Evolutionary conservation across 1,140 invertebrate species (phyloP).

Genomic region (Cotesia glomerata): DNA sequence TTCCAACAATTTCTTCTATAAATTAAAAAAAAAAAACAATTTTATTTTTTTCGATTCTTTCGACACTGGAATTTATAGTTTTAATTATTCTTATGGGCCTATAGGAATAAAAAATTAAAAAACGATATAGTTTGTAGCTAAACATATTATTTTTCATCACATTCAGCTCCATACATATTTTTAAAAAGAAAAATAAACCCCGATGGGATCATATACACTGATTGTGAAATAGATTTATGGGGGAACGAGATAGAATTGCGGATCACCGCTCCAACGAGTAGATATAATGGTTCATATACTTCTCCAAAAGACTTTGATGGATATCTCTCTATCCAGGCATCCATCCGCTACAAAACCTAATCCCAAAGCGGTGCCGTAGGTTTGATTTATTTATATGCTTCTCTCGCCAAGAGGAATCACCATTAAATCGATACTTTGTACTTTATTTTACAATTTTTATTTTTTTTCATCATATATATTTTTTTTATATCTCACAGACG

Average conservation of each 20-base stretch:
- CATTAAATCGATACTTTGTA: constrained; percentile 22
- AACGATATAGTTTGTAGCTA: background rate
- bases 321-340: constrained; percentile 26
- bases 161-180: background rate
- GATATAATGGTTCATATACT: constrained; percentile 33
- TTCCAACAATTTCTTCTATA: too few relatives aligned
- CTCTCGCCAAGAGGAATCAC: background rate
- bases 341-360: constrained; percentile 29
- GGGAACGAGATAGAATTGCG: constrained; percentile 16
- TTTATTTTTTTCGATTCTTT: too few relatives aligned
- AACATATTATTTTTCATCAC: background rate
- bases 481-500: background rate
- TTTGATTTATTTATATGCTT: constrained; percentile 24
- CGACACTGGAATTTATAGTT: too few relatives aligned
- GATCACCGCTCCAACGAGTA: constrained; percentile 19
- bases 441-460: constrained; percentile 2
- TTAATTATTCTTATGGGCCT: too few relatives aligned
- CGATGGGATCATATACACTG: background rate
- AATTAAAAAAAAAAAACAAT: too few relatives aligned
- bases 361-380: constrained; percentile 15
- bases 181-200: constrained; percentile 6
- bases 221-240: constrained; percentile 17
- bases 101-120: too few relatives aligned
- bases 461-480: background rate
- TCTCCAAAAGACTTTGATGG: constrained; percentile 30